Percentiles rank a stretch among this genome's conserved stretches.
phyloP scores from a whole-genome alignment of 2,797 vertebrate genomes.

The Buceros bicornis region DNA sequence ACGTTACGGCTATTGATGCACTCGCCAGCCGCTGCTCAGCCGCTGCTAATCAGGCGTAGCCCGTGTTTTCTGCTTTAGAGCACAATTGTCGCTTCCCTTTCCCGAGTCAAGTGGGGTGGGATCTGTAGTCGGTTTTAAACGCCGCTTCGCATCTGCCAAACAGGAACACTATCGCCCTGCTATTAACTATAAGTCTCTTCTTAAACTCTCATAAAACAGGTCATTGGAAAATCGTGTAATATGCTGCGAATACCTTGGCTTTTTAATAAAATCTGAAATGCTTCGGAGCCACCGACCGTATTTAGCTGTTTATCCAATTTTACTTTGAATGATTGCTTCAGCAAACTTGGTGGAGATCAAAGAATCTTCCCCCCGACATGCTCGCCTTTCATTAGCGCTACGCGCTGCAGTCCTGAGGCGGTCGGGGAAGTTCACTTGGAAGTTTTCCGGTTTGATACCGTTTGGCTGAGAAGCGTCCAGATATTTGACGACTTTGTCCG shows the following conservation, averaged over 20 bases:
- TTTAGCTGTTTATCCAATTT: constrained; percentile 72
- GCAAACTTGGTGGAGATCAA: constrained; percentile 75
- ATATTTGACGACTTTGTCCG: constrained; percentile 4
- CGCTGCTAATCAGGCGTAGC: constrained; percentile 24
- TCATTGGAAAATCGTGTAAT: constrained; percentile 61
- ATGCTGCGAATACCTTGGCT: constrained; percentile 36
- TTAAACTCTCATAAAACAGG: constrained; percentile 68
- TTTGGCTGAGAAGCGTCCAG: constrained; percentile 11
- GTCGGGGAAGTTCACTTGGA: constrained; percentile 15
- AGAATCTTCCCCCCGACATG: constrained; percentile 20
- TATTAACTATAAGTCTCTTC: constrained; percentile 15
- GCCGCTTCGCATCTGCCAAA: not conserved
- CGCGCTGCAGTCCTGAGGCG: not conserved
- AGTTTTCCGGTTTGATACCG: constrained; percentile 41
- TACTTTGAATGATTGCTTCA: constrained; percentile 65
- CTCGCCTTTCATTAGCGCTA: constrained; percentile 56
- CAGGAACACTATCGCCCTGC: not conserved
- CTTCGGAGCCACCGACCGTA: constrained; percentile 54
- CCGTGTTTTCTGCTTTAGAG: constrained; percentile 28
- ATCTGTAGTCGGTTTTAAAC: not conserved
- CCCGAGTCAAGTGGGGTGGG: not conserved
- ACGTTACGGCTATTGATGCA: not conserved
- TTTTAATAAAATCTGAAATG: constrained; percentile 60
- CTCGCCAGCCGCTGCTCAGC: not conserved
- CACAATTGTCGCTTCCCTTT: constrained; percentile 2